Percentiles rank a stretch among this genome's conserved stretches.
These are phyloP conservation scores for Oligia strigilis DNA, from an alignment of 2,888 invertebrate species.

Conservation along the genomic window DNA sequence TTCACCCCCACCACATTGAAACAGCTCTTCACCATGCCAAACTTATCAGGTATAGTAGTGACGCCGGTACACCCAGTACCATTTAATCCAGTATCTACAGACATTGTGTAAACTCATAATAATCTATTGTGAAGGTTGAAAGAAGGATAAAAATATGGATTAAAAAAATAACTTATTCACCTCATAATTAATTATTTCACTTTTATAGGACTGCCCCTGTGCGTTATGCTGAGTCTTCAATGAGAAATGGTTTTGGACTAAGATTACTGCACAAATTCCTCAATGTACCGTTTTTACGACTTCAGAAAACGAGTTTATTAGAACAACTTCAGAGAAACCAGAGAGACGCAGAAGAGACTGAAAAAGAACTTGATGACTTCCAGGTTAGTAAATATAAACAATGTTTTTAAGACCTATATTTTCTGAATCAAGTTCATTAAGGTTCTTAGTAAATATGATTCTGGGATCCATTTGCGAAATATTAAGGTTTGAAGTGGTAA, in stretches of 20 bases:
- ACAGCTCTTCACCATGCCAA: slow-evolving; percentile 85
- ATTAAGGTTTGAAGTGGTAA: background rate
- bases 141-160: background rate
- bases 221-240: slow-evolving; percentile 97
- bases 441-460: background rate
- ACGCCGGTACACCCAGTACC: too few species aligned
- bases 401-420: background rate
- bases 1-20: slow-evolving; percentile 90
- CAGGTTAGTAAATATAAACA: slow-evolving; percentile 88
- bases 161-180: background rate
- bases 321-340: slow-evolving; percentile 96
- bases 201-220: slow-evolving; percentile 91
- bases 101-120: background rate
- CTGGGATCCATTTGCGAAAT: background rate
- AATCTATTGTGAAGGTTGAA: background rate
- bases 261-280: slow-evolving; percentile 98
- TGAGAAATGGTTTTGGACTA: slow-evolving; percentile 98
- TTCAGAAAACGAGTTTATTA: slow-evolving; percentile 96
- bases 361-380: slow-evolving; percentile 94
- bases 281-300: slow-evolving; percentile 97
- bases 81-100: background rate
- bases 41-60: slow-evolving; percentile 77
- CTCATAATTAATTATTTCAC: background rate
- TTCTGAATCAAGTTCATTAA: background rate
- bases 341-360: slow-evolving; percentile 94